Base-by-base conservation (phyloP, 2,888 invertebrate species). In the Oxystoma pomonae region DNA sequence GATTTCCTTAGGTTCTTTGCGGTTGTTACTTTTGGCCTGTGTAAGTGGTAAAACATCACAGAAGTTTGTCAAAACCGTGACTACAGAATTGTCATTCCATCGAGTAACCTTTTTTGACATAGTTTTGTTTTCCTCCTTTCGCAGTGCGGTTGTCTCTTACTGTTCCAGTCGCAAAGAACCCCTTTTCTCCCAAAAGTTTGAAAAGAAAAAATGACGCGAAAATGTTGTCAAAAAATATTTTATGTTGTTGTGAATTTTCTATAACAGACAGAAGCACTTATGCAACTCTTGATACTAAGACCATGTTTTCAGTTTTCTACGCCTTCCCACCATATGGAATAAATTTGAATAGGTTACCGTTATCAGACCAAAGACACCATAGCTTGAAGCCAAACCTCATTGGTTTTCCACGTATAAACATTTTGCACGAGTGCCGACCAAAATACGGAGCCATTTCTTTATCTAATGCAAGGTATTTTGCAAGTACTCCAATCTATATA, bases 361-460 rank as follows among this genome's bases (percentile, higher is more conserved):
- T 35, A n/a, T 35, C 12, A 35, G 5, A n/a, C 16, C 19, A 20
- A 19, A 51, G 17, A 58, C 58, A 58, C 58, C 59, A 59, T 1
- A 52, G 20, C 53, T 59, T 59, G 53, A 59, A 52, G 12, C 59
- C 59, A 19, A 59, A 59, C 16, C 59, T 17, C 16, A 62, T 55
- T 5, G 58, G 51, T 35, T 62, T 55, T 55, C 55, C 56, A 20
- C 59, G 19, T 19, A 63, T 59, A 21, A 59, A 63, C 19, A 57
- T 35, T 56, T 60, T 60, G 22, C 18, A 59, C 16, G 59, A 55
- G 56, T 59, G 62, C 18, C 56, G 59, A 16, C 62, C 62, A 35
- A 58, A 62, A 55, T 57, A 61, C 22, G 55, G 63, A 16, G 59
- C 59, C 59, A 63, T 63, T 55, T 59, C 56, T 59, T 59, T 57